These are phyloP conservation scores for Cephus runcator DNA, from an alignment of 2,888 invertebrate species.

Conservation along the genomic window DNA sequence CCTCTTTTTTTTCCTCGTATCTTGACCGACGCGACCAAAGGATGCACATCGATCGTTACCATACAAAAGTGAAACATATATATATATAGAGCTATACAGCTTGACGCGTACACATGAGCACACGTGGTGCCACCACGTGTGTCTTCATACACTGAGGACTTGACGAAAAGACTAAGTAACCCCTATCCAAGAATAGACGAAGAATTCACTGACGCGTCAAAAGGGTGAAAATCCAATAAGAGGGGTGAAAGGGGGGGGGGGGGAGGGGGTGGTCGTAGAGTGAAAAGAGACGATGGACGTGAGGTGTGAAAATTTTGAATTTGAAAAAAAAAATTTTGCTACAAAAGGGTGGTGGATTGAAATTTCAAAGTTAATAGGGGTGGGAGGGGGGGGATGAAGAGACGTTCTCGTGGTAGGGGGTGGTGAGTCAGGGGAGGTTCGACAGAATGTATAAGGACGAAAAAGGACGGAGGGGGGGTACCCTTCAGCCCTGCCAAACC, in stretches of 20 bases:
- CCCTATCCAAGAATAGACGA: neutral
- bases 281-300: neutral
- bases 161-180: neutral
- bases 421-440: neutral
- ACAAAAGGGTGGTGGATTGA: neutral
- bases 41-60: neutral
- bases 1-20: conserved; percentile 7
- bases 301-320: neutral
- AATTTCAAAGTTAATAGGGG: neutral
- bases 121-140: neutral
- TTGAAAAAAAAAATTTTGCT: neutral
- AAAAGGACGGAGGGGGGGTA: neutral
- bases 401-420: too few species aligned
- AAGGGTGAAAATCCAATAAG: neutral
- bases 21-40: neutral
- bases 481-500: neutral
- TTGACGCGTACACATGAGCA: too few species aligned
- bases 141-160: neutral
- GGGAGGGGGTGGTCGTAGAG: neutral
- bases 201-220: neutral
- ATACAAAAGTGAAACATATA: neutral
- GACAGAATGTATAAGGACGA: neutral
- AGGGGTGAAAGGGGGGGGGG: neutral
- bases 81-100: too few species aligned
- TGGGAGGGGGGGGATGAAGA: neutral